Percentiles rank a stretch among this genome's conserved stretches.
Conservation (phyloP, 1,140 invertebrate species). For the Solenopsis fugax region DNA sequence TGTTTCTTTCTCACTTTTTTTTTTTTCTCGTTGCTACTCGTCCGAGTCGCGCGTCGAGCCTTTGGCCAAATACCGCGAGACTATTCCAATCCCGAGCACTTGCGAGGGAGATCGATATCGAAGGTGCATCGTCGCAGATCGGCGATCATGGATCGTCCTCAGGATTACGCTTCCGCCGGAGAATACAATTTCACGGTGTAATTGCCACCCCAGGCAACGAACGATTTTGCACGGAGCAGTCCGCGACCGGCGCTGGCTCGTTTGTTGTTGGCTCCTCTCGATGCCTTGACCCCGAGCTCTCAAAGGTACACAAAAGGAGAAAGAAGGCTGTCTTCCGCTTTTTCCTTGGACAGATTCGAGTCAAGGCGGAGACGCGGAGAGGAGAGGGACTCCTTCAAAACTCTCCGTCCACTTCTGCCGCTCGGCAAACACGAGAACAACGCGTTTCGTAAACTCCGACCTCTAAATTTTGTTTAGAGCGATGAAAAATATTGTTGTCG, state of each 20-base stretch:
- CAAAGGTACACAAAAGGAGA: background rate
- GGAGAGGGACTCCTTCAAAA: background rate
- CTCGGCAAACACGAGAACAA: background rate
- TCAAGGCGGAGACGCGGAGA: conserved; percentile 18
- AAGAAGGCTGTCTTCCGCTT: conserved; percentile 15
- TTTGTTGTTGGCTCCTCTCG: conserved; percentile 10
- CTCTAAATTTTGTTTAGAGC: background rate
- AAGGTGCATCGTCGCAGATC: conserved; percentile 15
- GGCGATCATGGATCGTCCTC: background rate
- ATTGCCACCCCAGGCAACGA: background rate
- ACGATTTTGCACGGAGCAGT: background rate
- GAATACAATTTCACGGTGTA: background rate
- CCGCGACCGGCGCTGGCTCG: background rate
- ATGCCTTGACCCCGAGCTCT: conserved; percentile 32
- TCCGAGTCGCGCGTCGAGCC: background rate
- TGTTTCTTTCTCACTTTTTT: background rate
- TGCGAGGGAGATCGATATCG: background rate
- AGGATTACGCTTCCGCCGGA: background rate
- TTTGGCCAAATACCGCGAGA: background rate
- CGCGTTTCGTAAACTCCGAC: background rate
- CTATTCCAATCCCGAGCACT: background rate
- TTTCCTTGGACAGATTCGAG: conserved; percentile 3
- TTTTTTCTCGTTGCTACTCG: background rate
- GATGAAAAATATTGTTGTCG: background rate
- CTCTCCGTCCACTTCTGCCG: background rate